Evolutionary conservation across 2,888 invertebrate genomes (phyloP), one percentile per base, ranked within the genome.

Genomic region (Thymelicus sylvestris): DNA sequence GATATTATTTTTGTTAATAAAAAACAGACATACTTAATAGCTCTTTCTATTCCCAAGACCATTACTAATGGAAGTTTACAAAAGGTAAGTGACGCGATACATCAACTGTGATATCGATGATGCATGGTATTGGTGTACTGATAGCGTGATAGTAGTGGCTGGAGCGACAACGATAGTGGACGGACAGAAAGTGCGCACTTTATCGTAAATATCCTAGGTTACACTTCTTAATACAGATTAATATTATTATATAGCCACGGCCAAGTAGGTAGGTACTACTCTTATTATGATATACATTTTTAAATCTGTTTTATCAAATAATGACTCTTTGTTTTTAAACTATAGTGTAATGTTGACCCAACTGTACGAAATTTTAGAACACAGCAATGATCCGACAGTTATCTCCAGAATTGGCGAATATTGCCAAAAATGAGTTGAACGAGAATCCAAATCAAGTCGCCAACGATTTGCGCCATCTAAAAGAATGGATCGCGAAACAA

Each of bases 401-500:
- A 59, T 74, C 90, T 6, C 86, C 92, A 44, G 94, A 92, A 67
- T 84, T 95, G 71, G 92, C 91, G 69, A 81, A 84, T 77, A 86
- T 90, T 76, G 95, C 95, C 55, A 86, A 83, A 67, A 81, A 88
- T 5, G 93, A 95, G 74, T 79, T 95, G 31, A 91, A 93, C 57
- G 95, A 95, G 76, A 93, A 94, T 71, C 91, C 94, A 0, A 87
- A 83, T 2, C 83, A 87, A 68, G 81, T 89, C 6, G 76, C 80
- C n/a, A 85, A 87, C 48, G 94, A 94, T 79, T 80, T 95, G 60
- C 78, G 83, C 66, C 82, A 87, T 74, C 83, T 95, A 39, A 92
- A 91, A 76, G 91, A 94, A 50, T 95, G 95, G 95, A 85, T 95
- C 63, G 80, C 86, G 5, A 94, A 94, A 78, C 95, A 95, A 78